Evolutionary conservation across 2,113 vertebrate species (phyloP), one percentile per base, ranked within the genome.

Genomic region (Mesocricetus auratus): DNA sequence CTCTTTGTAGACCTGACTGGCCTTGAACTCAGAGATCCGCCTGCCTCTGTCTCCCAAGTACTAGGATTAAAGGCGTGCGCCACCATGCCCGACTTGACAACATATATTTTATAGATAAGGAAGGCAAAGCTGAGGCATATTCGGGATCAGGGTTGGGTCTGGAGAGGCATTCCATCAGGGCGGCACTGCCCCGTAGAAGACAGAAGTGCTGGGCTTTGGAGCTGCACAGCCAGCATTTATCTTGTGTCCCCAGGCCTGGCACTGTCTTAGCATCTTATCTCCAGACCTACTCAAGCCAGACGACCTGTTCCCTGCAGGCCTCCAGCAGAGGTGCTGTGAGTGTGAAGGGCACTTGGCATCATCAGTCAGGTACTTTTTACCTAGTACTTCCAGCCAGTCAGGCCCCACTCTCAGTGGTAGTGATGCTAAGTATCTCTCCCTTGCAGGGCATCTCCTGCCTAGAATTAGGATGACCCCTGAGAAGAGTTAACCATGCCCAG

Each of bases 401-500:
- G 93, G 77, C 92, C 78, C 92, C 4, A 5, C 94, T 75, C 60
- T 68, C 42, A 15, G 10, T 26, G 12, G 33, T 19, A 50, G 68
- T 33, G 42, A 73, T 29, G 33, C 69, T 79, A 9, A 42, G 58
- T 64, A 64, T 45, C 26, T 4, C 26, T 7, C 60, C 75, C 36
- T 19, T 26, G 0, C 50, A 5, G 45, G 88, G 64, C 83, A 58
- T 82, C 56, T 90, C 33, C 90, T 24, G 3, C 90, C 71, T 42
- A 53, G 85, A 64, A 50, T 71, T 86, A 94, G 33, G 29, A 1
- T 95, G 94, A 83, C 89, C 96, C 90, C 81, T 86, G 77, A 56
- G 71, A 95, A 94, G 91, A 96, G 86, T 93, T 94, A 97, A 97
- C 1, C 45, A 86, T 94, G 86, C 95, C 93, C 96, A 97, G 96